Percentiles rank a stretch among this genome's conserved stretches.
Evolutionary conservation across 2,797 vertebrate genomes (phyloP).

Genomic region (Antrozous pallidus): DNA sequence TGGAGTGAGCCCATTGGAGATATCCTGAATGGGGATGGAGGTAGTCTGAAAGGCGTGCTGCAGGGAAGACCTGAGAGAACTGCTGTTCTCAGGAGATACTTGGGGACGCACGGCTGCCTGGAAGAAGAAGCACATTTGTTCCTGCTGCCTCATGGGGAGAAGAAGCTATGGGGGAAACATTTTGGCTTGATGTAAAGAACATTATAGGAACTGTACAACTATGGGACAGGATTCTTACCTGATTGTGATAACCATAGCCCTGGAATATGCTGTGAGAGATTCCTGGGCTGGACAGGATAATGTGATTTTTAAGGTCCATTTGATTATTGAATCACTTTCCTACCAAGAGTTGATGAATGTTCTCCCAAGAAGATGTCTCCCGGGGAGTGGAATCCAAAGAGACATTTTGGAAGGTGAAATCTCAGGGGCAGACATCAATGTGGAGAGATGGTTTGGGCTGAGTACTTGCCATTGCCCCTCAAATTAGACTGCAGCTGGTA

Average conservation of each 20-base stretch:
- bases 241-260: background rate
- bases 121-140: background rate
- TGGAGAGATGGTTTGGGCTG: background rate
- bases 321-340: background rate
- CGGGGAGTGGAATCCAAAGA: background rate
- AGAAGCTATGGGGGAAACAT: background rate
- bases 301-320: background rate
- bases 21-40: background rate
- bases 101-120: background rate
- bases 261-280: background rate
- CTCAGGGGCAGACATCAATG: background rate
- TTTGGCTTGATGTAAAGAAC: background rate
- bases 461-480: background rate
- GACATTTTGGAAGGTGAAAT: background rate
- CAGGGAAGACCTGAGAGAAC: background rate
- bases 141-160: background rate
- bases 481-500: background rate
- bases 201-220: background rate
- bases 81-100: background rate
- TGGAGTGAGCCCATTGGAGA: background rate
- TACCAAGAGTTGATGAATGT: background rate
- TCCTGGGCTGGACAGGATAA: background rate
- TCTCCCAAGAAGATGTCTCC: background rate
- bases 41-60: background rate
- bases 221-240: background rate